phyloP scores from a whole-genome alignment of 64 coral and sea anemone species.

The Actinia equina region DNA sequence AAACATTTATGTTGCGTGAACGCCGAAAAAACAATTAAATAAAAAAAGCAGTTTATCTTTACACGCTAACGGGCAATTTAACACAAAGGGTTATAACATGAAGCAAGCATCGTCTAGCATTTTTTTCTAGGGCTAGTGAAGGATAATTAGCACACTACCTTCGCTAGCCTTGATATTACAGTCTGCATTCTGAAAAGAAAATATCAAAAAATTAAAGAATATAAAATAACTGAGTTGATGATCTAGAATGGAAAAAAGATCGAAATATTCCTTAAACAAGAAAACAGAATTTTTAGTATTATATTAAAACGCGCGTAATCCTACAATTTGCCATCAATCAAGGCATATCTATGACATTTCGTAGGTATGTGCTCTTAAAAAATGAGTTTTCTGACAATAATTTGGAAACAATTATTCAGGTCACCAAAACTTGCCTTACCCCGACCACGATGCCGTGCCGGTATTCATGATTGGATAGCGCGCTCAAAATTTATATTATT shows the following conservation, averaged over 20 bases:
- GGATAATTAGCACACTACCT: slow-evolving; percentile 1
- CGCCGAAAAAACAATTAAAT: no score
- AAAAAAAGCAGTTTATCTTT: no score
- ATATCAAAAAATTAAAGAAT: background rate
- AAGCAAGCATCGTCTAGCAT: background rate
- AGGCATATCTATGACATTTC: no score
- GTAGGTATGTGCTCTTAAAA: no score
- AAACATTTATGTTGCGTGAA: no score
- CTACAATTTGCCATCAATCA: background rate
- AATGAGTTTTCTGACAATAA: background rate
- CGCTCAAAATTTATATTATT: no score
- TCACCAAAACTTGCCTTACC: background rate
- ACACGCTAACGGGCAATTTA: no score
- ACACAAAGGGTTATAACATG: background rate
- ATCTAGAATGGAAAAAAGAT: background rate
- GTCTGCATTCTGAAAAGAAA: slow-evolving; percentile 56
- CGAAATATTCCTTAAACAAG: background rate
- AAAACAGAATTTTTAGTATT: background rate
- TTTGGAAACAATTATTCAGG: background rate
- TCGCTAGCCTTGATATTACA: slow-evolving; percentile 54
- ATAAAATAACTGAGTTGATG: background rate
- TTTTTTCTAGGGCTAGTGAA: no score
- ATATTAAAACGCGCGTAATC: no score
- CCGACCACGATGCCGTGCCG: no score
- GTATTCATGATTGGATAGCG: no score